These are phyloP conservation scores for Valencia hispanica DNA, from an alignment of 2,797 vertebrate genomes.

Conservation along the genomic window DNA sequence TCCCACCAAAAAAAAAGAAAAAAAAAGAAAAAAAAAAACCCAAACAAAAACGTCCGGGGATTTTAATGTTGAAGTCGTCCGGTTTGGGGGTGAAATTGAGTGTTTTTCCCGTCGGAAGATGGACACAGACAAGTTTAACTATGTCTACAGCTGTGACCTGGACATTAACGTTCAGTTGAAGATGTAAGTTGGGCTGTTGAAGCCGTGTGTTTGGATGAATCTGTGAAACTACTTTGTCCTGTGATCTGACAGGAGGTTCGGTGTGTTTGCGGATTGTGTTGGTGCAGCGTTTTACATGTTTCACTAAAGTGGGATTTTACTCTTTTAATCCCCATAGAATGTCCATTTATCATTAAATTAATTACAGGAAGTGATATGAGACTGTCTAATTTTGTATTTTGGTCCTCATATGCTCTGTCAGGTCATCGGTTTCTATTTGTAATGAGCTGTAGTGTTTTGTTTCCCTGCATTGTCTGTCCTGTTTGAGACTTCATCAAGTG, in stretches of 20 bases:
- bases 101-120: slow-evolving; percentile 69
- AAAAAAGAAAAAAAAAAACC: neutral
- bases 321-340: neutral
- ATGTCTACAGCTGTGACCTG: slow-evolving; percentile 96
- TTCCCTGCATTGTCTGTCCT: neutral
- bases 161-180: slow-evolving; percentile 98
- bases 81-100: slow-evolving; percentile 24
- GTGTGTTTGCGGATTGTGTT: neutral
- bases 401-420: neutral
- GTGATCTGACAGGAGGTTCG: slow-evolving; percentile 51
- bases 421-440: no score
- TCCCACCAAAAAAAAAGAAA: slow-evolving; percentile 10
- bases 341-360: no score
- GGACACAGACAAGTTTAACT: slow-evolving; percentile 93
- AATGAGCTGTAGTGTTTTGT: neutral
- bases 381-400: neutral
- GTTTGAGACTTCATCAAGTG: neutral
- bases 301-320: neutral
- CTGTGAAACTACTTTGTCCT: slow-evolving; percentile 37
- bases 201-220: slow-evolving; percentile 4
- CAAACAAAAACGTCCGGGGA: slow-evolving; percentile 35
- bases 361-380: neutral
- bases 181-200: slow-evolving; percentile 85
- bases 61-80: slow-evolving; percentile 62
- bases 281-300: neutral